These are phyloP conservation scores for Glyptemys insculpta DNA, from an alignment of 2,797 vertebrate species.

Conservation along the genomic window DNA sequence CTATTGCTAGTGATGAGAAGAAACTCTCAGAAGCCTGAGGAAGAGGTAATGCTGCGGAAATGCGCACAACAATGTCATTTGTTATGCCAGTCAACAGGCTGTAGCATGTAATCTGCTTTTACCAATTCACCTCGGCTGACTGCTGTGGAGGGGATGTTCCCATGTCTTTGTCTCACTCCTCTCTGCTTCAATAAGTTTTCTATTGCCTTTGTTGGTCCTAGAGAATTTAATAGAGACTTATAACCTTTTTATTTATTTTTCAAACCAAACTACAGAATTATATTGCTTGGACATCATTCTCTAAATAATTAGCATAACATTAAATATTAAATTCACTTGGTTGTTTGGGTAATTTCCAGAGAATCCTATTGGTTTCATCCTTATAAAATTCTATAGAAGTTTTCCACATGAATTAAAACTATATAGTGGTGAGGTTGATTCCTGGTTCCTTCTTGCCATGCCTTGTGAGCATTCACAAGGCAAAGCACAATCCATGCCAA, in stretches of 20 bases:
- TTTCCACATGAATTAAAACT: background rate
- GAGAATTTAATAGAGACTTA: background rate
- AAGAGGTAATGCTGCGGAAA: background rate
- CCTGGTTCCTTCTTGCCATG: background rate
- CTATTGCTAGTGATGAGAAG: background rate
- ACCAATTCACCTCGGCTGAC: background rate
- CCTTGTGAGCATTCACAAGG: background rate
- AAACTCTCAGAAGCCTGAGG: background rate
- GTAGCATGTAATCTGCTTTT: background rate
- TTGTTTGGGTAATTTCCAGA: background rate
- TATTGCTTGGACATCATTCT: background rate
- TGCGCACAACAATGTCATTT: background rate
- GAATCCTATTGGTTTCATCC: background rate
- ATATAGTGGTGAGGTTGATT: background rate
- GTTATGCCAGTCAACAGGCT: background rate
- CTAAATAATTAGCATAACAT: background rate
- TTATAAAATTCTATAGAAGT: background rate
- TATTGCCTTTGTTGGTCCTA: background rate
- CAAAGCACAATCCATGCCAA: background rate
- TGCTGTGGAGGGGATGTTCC: accelerated
- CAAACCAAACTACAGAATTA: accelerated
- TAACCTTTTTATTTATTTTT: background rate
- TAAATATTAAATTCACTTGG: background rate
- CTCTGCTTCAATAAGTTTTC: background rate
- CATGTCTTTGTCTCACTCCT: background rate